Percentiles rank a stretch among this genome's conserved stretches.
phyloP scores from a whole-genome alignment of 2,888 invertebrate genomes.

The Phortica okadai region DNA sequence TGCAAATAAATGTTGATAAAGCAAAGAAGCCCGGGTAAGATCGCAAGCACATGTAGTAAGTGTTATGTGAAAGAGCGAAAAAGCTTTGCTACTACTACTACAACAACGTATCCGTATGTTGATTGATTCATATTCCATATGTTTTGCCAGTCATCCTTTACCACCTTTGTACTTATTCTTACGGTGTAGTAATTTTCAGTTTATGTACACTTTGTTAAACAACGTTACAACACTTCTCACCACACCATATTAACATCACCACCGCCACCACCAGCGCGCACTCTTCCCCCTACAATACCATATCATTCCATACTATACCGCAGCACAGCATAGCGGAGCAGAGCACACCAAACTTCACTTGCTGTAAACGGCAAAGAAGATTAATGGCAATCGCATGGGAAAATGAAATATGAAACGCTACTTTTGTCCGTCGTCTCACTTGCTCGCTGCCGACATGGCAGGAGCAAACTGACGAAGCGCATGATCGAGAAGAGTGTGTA shows the following conservation, averaged over 20 bases:
- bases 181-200: constrained; percentile 6
- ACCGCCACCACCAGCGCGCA: background rate
- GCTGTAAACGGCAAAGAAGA: constrained; percentile 39
- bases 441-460: constrained; percentile 11
- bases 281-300: background rate
- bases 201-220: constrained; percentile 3
- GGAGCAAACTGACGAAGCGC: constrained; percentile 19
- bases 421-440: background rate
- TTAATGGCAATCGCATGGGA: constrained; percentile 63
- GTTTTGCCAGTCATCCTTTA: background rate
- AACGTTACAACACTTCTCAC: background rate
- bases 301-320: background rate
- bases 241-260: background rate
- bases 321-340: background rate
- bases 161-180: background rate
- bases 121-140: background rate
- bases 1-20: too few relatives aligned
- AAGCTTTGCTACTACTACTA: too few relatives aligned
- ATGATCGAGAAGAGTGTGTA: constrained; percentile 14
- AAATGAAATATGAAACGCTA: constrained; percentile 60
- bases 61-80: background rate
- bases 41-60: background rate
- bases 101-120: background rate
- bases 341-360: constrained; percentile 6
- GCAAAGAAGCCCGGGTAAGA: too few relatives aligned